Conservation (phyloP, 64 coral and sea anemone species). For the Montipora efflorescens region DNA sequence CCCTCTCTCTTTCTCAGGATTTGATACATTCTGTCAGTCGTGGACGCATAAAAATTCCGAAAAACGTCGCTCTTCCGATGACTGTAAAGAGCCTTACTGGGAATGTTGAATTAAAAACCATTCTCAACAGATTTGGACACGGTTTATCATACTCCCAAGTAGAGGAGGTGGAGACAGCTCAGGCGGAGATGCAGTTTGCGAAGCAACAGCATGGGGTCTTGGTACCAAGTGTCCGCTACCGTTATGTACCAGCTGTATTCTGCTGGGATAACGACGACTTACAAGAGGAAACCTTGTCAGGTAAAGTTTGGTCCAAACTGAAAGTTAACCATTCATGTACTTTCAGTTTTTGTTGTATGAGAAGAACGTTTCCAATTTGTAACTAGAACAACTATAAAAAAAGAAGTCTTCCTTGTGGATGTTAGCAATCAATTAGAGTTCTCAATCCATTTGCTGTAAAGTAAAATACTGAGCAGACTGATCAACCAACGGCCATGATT, state of each 20-base stretch:
- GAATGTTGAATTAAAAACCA: slow-evolving; percentile 51
- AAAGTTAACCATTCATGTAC: neutral
- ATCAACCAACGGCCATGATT: neutral
- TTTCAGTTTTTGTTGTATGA: neutral
- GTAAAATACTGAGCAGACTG: neutral
- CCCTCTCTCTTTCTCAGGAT: slow-evolving; percentile 63
- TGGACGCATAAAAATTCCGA: slow-evolving; percentile 53
- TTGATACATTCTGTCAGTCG: slow-evolving; percentile 41
- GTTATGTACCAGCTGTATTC: slow-evolving; percentile 42
- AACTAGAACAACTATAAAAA: too few relatives aligned
- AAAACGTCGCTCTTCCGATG: slow-evolving; percentile 50
- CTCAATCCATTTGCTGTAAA: neutral
- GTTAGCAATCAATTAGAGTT: neutral
- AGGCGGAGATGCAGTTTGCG: slow-evolving; percentile 52
- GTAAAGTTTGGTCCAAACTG: neutral
- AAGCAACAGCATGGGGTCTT: slow-evolving; percentile 39
- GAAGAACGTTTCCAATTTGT: too few relatives aligned
- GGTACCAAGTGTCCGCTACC: slow-evolving; percentile 23
- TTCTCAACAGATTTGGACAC: slow-evolving; percentile 71
- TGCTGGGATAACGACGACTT: slow-evolving; percentile 73
- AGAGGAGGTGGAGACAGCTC: slow-evolving; percentile 67
- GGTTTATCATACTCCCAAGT: slow-evolving; percentile 43
- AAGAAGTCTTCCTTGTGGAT: neutral
- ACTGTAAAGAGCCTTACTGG: slow-evolving; percentile 66
- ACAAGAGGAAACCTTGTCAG: slow-evolving; percentile 66